Evolutionary conservation across 2,797 vertebrate species (phyloP), one percentile per base, ranked within the genome.

Genomic region (Sphenodon punctatus): DNA sequence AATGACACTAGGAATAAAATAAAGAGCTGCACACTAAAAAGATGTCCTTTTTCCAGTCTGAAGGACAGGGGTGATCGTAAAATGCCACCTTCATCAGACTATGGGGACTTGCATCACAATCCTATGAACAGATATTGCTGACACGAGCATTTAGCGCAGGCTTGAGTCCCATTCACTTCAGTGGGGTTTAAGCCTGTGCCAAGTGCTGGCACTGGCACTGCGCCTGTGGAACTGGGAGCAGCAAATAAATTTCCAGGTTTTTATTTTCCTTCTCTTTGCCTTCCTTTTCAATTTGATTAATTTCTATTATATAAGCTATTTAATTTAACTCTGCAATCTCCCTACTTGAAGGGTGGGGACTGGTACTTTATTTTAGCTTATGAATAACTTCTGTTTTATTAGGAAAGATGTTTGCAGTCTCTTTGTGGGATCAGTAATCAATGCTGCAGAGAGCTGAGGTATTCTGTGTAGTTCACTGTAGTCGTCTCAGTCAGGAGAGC

Each of bases 361-460:
- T 32, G 30, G 78, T 87, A 73, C n/a, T 90, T 85, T 86, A 56
- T 89, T 89, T 91, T 68, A 85, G 66, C 67, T 87, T 70, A 49
- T 82, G 67, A 79, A 84, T 80, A 51, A 73, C 89, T 83, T 53
- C 48, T 14, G 78, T 91, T 71, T 88, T 68, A 85, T 87, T 69
- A 70, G 51, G 59, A n/a, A 80, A 84, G 70, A 56, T 77, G 55
- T 78, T 64, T 88, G 72, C 71, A 87, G 66, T 67, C 69, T 83
- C 76, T 56, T 5, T 10, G 20, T 80, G 79, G 70, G 85, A 92
- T 88, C 82, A 92, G 86, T 68, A 90, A 75, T 87, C 77, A 75
- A 48, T 49, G 32, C 51, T 43, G 75, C 76, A 32, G 43, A 88
- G 81, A 75, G 48, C 66, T 73, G 72, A 88, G 39, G 89, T 84